A percentile compares a stretch with the other conserved stretches of the same genome.
These are phyloP conservation scores for Porphyrio hochstetteri DNA, from an alignment of 2,113 vertebrate species.

Conservation along the genomic window DNA sequence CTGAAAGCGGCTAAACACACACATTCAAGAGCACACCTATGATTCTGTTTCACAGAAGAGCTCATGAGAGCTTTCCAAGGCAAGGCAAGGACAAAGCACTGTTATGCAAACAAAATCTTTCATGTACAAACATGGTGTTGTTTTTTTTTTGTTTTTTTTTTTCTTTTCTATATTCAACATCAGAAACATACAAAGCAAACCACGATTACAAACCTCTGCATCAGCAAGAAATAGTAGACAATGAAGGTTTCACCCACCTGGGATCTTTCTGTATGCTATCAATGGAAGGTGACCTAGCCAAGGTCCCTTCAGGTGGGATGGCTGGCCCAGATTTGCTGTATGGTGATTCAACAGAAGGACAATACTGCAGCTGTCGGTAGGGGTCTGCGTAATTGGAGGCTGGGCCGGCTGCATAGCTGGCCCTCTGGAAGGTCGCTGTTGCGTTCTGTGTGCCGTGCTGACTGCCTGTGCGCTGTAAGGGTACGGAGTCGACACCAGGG, in stretches of 20 bases:
- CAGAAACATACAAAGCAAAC: not conserved
- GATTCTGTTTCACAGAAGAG: not conserved
- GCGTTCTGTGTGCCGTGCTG: slow-evolving; percentile 85
- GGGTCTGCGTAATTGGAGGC: slow-evolving; percentile 92
- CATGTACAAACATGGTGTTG: accelerated
- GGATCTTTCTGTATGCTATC: slow-evolving; percentile 99
- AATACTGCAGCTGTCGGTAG: slow-evolving; percentile 98
- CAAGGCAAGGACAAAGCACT: not conserved
- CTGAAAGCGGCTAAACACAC: not conserved
- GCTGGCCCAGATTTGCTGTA: slow-evolving; percentile 99
- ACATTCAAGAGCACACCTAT: not conserved
- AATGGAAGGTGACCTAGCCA: slow-evolving; percentile 97
- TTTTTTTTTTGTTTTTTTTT: not conserved
- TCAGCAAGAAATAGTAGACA: slow-evolving; percentile 5
- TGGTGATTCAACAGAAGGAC: slow-evolving; percentile 96
- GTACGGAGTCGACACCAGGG: slow-evolving; percentile 98
- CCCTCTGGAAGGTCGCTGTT: slow-evolving; percentile 90
- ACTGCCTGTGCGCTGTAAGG: slow-evolving; percentile 98
- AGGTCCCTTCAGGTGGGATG: slow-evolving; percentile 93
- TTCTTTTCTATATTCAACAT: not conserved
- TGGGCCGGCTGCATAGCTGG: slow-evolving; percentile 90
- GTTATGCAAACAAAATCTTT: not conserved
- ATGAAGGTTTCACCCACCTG: slow-evolving; percentile 84
- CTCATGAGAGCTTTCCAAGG: slow-evolving; percentile 5
- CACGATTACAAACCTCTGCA: not conserved